Evolutionary conservation across 2,888 invertebrate species (phyloP), one percentile per base, ranked within the genome.

Genomic region (Ophion ventricosus): DNA sequence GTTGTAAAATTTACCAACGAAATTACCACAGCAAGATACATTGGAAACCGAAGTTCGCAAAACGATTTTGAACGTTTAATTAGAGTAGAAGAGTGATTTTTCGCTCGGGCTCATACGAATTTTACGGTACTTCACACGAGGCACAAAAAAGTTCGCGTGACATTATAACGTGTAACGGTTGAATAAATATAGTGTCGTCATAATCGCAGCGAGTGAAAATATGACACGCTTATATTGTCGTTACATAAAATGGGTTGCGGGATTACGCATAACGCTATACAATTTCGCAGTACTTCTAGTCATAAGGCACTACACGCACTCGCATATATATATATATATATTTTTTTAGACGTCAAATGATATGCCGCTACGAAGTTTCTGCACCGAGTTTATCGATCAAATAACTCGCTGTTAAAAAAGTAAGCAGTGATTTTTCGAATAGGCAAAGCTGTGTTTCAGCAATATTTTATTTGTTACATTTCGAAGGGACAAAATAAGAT

Each of bases 231-330:
- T 72, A 84, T 84, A 35, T 35, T 84, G 78, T 84, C 78, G 70
- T 88, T 87, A 87, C 86, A 87, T 85, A 87, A 88, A 82, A 79
- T 82, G 80, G 73, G 87, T 88, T 88, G 86, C 87, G 86, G 86
- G 80, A 79, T 61, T 81, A 70, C 80, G 75, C 83, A 73, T 80
- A 82, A 70, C 85, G 86, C 88, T 87, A 87, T 87, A 86, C 87
- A 87, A 87, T 84, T 80, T 88, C 69, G 80, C 83, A 83, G 69
- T 49, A 73, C 40, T 57, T 63, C 70, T 59, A 72, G 75, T 54
- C 54, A 25, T 29, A 25, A 26, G 43, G 35, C 23, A 64, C 17
- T 66, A 8, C 1, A 20, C 23, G 43, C 2, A 40, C 29, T 54
- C 43, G 35, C 63, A 25, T 64, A 35, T 23, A 29, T 29, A 29